phyloP scores from a whole-genome alignment of 2,797 vertebrate species.

The Heliangelus exortis region DNA sequence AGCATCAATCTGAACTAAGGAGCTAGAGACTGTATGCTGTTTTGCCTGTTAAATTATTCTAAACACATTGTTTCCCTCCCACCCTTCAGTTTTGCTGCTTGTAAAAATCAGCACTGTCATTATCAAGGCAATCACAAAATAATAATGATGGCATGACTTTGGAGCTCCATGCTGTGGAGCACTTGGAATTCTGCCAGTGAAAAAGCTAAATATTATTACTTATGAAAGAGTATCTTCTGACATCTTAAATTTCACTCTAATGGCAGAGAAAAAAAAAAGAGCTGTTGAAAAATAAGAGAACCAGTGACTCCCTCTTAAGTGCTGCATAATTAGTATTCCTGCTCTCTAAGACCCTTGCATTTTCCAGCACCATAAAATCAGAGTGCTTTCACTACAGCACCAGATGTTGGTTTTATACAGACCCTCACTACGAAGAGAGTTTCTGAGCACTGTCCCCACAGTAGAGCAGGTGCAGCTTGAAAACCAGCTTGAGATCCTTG shows the following conservation, averaged over 20 bases:
- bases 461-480: background rate
- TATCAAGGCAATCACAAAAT: background rate
- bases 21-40: background rate
- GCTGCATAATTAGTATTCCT: background rate
- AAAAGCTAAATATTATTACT: background rate
- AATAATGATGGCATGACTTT: background rate
- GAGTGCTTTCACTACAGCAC: fast-evolving
- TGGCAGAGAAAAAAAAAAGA: background rate
- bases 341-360: background rate
- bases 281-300: background rate
- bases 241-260: background rate
- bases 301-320: background rate
- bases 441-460: background rate
- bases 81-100: background rate
- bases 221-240: background rate
- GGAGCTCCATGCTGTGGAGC: background rate
- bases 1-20: background rate
- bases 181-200: background rate
- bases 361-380: background rate
- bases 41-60: background rate
- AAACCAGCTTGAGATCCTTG: background rate
- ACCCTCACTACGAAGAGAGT: background rate
- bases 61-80: background rate
- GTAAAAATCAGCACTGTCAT: background rate
- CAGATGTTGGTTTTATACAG: background rate